Conservation (phyloP, 2,888 invertebrate species). For the Polyommatus iphigenia region DNA sequence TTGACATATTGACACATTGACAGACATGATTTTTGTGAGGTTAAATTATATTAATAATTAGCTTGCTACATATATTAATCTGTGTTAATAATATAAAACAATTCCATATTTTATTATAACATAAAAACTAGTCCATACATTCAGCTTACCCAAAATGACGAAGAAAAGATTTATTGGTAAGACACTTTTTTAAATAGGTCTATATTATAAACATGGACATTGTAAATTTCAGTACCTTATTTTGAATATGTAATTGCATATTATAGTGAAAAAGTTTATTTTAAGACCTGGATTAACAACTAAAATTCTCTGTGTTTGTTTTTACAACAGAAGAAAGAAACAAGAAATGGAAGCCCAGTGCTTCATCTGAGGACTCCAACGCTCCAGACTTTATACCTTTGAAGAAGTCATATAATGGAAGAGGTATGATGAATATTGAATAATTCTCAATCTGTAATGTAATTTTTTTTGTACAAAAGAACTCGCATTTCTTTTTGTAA, state of each 20-base stretch:
- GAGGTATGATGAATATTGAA: conserved; percentile 24
- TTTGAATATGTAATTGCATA: no score
- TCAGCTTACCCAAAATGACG: conserved; percentile 35
- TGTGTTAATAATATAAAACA: not conserved
- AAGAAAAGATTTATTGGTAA: conserved; percentile 29
- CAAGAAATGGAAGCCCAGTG: conserved; percentile 41
- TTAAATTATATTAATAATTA: no score
- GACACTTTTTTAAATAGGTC: not conserved
- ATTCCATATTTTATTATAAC: not conserved
- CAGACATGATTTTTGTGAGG: conserved; percentile 10
- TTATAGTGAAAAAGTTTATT: no score
- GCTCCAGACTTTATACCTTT: conserved; percentile 37
- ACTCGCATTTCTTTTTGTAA: not conserved
- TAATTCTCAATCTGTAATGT: not conserved
- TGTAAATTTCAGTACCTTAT: not conserved
- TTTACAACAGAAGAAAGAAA: conserved; percentile 42
- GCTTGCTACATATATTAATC: no score
- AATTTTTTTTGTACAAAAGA: not conserved
- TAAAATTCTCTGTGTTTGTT: not conserved
- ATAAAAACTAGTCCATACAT: not conserved
- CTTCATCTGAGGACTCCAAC: conserved; percentile 43
- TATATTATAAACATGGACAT: not conserved
- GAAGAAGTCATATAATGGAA: conserved; percentile 12
- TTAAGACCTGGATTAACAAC: no score
- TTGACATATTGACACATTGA: not conserved